Base-by-base conservation (phyloP, 2,113 vertebrate species). In the Tetrax tetrax region DNA sequence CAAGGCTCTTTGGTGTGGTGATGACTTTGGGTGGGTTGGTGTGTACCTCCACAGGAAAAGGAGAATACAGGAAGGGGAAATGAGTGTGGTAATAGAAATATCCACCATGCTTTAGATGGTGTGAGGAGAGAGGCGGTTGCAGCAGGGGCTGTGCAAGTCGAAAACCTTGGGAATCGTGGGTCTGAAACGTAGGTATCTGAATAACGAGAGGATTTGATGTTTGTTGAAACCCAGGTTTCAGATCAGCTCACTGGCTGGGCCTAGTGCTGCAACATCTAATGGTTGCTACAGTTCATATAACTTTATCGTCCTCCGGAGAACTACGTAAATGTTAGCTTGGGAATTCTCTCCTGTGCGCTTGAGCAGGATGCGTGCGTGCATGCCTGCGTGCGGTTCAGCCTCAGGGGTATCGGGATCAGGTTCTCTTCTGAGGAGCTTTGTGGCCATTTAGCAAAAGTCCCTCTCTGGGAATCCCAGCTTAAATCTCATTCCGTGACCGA, bases 361-460 rank as follows among this genome's bases (percentile, higher is more conserved):
- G 2, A 29, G 33, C 7, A 5, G 22, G 37, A 35, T 25, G 65
- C 3, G 6, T 54, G 48, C 15, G 2, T 35, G 23, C 57, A 12
- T 0, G 47, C 35, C 41, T 51, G 56, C 0, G 4, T 1, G 9
- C 2, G 0, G 38, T 22, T 68, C 87, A 22, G 35, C 4, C 0
- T 22, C 4, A 2, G 5, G 60, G 70, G 14, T 48, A 38, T 17
- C 0, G 0, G 53, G 77, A 87, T 87, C n/a, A 14, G 4, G 19
- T 74, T 94, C 70, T 16, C 9, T 15, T 27, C 51, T 16, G 74
- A 81, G 72, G n/a, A 68, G 28, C 8, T 71, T 68, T 56, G 54
- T 22, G 72, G 51, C 31, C 12, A 14, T 45, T 74, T 16, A 54
- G 43, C 41, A 66, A 24, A 78, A 72, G 16, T 13, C 5, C 12